Conservation (phyloP, 2,113 vertebrate species). For the Anguilla rostrata region DNA sequence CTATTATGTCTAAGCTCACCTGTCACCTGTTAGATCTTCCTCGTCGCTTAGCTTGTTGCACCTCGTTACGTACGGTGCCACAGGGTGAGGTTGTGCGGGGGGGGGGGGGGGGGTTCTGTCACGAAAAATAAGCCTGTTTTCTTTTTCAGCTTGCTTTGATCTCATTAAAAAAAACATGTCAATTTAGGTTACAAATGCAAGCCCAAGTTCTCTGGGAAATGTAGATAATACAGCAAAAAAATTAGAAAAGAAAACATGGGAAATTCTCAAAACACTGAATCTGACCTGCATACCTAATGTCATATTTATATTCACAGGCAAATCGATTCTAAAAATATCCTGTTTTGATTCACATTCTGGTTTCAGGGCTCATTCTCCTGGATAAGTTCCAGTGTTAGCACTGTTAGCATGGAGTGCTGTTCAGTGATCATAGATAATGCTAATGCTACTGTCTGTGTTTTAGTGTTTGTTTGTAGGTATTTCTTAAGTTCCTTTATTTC, state of each 20-base stretch:
- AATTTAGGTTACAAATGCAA: not conserved
- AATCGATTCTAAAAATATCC: not conserved
- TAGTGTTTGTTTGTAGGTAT: not conserved
- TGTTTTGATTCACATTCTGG: not conserved
- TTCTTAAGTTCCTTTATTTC: not conserved
- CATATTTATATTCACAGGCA: not conserved
- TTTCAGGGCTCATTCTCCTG: not conserved
- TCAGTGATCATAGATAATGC: not conserved
- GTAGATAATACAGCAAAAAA: not conserved
- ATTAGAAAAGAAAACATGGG: not conserved
- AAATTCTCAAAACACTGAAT: not conserved
- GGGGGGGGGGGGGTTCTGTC: not conserved
- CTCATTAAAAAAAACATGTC: not conserved
- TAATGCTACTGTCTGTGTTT: not conserved
- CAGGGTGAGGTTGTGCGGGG: not conserved
- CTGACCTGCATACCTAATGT: not conserved
- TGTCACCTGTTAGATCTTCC: not conserved
- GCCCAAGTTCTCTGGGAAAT: not conserved
- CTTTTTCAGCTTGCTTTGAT: not conserved
- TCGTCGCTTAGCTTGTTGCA: not conserved
- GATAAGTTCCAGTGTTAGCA: not conserved
- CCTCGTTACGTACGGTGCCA: not conserved
- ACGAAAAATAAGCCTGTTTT: not conserved
- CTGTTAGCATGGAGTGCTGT: not conserved
- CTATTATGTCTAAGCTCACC: not conserved